These are phyloP conservation scores for Isichthys henryi DNA, from an alignment of 2,113 vertebrate genomes.

Conservation along the genomic window DNA sequence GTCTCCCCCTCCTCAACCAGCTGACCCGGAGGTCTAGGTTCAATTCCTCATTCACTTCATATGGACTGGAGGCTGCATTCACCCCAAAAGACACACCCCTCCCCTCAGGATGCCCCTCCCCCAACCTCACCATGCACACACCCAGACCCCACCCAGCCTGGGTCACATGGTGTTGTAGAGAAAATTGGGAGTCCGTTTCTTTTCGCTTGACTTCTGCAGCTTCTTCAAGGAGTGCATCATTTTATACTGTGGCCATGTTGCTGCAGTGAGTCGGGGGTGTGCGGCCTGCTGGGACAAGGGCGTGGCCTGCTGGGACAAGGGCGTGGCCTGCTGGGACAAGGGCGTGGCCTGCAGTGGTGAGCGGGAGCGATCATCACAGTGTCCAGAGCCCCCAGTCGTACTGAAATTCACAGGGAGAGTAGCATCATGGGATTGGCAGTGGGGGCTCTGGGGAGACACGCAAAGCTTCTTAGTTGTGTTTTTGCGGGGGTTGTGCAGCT, in stretches of 20 bases:
- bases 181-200: constrained; percentile 74
- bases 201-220: constrained; percentile 70
- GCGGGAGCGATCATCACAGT: constrained; percentile 49
- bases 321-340: background rate
- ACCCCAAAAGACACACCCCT: background rate
- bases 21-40: background rate
- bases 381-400: constrained; percentile 11
- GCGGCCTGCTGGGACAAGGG: background rate
- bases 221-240: constrained; percentile 76
- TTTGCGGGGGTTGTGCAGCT: constrained; percentile 28
- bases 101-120: background rate
- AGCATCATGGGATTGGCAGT: constrained; percentile 5
- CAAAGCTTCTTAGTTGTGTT: constrained; percentile 59
- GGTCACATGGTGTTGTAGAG: constrained; percentile 94
- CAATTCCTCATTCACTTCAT: background rate
- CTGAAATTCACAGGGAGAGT: constrained; percentile 52
- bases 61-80: background rate
- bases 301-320: background rate
- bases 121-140: constrained; percentile 23
- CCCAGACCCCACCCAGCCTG: constrained; percentile 33
- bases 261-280: constrained; percentile 28
- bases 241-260: constrained; percentile 65
- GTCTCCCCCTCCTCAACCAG: background rate
- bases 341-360: background rate
- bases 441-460: constrained; percentile 38